Base-by-base conservation (phyloP, 2,113 vertebrate species). In the Numenius arquata region DNA sequence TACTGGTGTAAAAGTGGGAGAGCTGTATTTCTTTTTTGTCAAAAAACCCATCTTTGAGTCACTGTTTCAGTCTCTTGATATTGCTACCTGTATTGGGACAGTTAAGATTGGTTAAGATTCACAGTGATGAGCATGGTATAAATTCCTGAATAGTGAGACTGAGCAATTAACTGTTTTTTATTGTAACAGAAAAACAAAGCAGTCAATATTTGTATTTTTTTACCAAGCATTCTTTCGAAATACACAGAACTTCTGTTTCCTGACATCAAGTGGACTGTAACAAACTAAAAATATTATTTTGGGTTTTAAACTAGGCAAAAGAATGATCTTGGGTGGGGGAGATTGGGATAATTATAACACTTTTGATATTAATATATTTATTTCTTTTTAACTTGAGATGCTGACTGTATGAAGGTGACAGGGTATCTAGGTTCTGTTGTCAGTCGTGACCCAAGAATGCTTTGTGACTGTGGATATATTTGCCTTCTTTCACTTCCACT, bases 401-500 rank as follows among this genome's bases (percentile, higher is more conserved):
- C 41, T 38, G 25, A 21, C 36, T 78, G 1, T 59, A 56, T 34
- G 15, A 45, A 63, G 12, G 11, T 68, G 50, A 73, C 85, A 79
- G 19, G 7, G 3, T 12, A 34, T 56, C 16, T 61, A 63, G 9
- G 23, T 65, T 92, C 40, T 2, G 0, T 30, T 68, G n/a, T 45
- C 6, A 2, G 9, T 58, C 0, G 0, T 78, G 21, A 12, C 58
- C 22, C 48, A 67, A 15, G 30, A 19, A 11, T 40, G 23, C 11
- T 61, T 78, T 17, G 11, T 91, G 61, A 52, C 23, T 47, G 4
- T 40, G 48, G 23, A 65, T 89, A 71, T 89, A 11, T 89, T 78
- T 78, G 58, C 8, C 3, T 4, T 16, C 45, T 47, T 71, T 23
- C n/a, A 19, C 15, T 78, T 90, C 34, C 41, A 63, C 23, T 14